Evolutionary conservation across 30 jellyfish, hydroid and myxozoan species (phyloP), one percentile per base, ranked within the genome.

Genomic region (Aurelia sp.): DNA sequence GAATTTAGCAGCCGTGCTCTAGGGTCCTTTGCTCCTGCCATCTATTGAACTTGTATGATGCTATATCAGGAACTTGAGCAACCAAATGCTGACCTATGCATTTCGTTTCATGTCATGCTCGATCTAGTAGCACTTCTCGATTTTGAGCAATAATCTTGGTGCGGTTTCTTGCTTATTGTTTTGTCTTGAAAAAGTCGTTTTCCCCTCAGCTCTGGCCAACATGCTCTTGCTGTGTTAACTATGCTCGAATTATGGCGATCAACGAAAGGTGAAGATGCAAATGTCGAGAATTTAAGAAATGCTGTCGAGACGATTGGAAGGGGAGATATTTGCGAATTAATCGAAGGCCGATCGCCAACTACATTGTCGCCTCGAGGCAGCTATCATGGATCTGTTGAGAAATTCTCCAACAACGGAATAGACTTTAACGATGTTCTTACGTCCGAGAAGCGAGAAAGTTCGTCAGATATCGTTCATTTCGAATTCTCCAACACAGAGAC

Each of bases 231-330:
- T 20, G 81, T 96, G 1, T 27, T 88, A 31, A 79, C 96, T 1
- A 15, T 87, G 74, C 76, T 92, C 60, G 97, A 92, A 44, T 64
- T 77, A 48, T 92, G 98, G 98, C 96, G 98, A 11, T 40, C 97
- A 55, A 66, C 90, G 30, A 58, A 81, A 52, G 89, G 96, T 15
- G 78, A 33, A 15, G 71, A 75, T 66, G 97, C 98, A 7, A 87
- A 87, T 57, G 88, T 70, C 60, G 95, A 92, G 74, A 40, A 48
- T 33, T 65, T 92, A 76, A 52, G 90, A 55, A 84, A 92, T 47
- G 97, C 98, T 44, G 93, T 92, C 13, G 92, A 92, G 40, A 27
- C 11, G 71, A 23, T 73, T 27, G 96, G 97, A 30, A 67, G 92
- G 30, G 93, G 75, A 3, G 97, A 87, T 22, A 90, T 88, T 16